Conservation (phyloP, 2,797 vertebrate genomes). For the Buceros bicornis region DNA sequence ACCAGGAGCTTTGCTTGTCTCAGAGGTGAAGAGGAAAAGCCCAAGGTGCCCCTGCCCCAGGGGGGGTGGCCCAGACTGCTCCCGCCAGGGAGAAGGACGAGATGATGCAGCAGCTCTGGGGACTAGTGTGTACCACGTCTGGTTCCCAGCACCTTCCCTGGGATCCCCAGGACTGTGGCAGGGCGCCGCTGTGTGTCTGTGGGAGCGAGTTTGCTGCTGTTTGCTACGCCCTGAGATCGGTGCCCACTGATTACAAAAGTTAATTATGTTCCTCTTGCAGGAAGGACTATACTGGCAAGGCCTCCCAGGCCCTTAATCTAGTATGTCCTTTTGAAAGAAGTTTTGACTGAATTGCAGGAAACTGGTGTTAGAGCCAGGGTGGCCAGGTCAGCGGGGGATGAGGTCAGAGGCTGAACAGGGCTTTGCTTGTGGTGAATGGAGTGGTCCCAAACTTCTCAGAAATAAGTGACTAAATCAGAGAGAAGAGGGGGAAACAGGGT, state of each 20-base stretch:
- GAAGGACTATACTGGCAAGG: not conserved
- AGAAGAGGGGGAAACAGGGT: not conserved
- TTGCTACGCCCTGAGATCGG: not conserved
- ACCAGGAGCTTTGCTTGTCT: accelerated
- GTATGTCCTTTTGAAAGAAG: not conserved
- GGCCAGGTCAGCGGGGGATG: not conserved
- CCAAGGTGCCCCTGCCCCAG: not conserved
- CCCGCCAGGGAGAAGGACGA: not conserved
- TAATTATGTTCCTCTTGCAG: slow-evolving; percentile 36
- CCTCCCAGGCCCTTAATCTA: slow-evolving; percentile 11
- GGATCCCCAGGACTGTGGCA: accelerated
- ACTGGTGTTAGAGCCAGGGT: not conserved
- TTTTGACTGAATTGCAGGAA: not conserved
- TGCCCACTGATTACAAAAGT: slow-evolving; percentile 28
- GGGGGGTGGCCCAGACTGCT: not conserved
- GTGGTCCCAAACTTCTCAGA: not conserved
- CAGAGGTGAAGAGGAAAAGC: not conserved
- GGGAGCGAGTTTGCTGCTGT: not conserved
- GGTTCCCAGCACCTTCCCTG: not conserved
- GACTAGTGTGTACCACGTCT: too few species aligned
- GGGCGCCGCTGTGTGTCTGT: accelerated
- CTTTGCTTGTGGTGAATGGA: not conserved
- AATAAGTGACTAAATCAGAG: not conserved
- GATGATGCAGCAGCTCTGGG: not conserved
- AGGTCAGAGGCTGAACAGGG: not conserved